Evolutionary conservation across 2,797 vertebrate species (phyloP).

Genomic region (Arnoldichthys spilopterus): DNA sequence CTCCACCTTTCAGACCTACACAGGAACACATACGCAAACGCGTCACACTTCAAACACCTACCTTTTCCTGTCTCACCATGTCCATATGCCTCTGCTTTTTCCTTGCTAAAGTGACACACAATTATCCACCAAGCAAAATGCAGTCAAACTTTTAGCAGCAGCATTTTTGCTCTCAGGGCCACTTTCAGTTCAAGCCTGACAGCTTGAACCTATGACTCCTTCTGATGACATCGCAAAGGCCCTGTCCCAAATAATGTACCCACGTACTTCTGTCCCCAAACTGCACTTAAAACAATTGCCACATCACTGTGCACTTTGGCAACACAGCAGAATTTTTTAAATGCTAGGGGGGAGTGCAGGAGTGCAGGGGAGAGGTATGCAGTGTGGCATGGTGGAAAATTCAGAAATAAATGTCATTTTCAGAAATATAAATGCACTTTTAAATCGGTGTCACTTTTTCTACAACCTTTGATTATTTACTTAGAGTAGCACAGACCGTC

Average conservation of each 20-base stretch:
- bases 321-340: constrained; percentile 7
- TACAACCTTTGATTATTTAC: background rate
- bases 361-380: background rate
- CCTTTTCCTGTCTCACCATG: constrained; percentile 3
- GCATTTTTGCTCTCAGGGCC: constrained; percentile 16
- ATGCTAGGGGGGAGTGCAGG: constrained; percentile 11
- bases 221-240: constrained; percentile 35
- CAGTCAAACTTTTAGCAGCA: background rate
- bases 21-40: background rate
- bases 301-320: constrained; percentile 15
- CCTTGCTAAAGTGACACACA: constrained; percentile 1
- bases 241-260: constrained; percentile 41
- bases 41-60: constrained; percentile 3
- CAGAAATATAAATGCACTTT: background rate
- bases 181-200: constrained; percentile 54
- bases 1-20: background rate
- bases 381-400: background rate
- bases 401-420: background rate
- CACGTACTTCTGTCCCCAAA: constrained; percentile 48
- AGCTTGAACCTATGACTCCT: constrained; percentile 25
- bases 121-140: constrained; percentile 5
- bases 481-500: background rate
- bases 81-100: constrained; percentile 10
- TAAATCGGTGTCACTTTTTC: background rate
- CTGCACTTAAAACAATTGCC: constrained; percentile 38